Base-by-base conservation (phyloP, 1,140 invertebrate genomes). In the Pseudobourletiella spinata region DNA sequence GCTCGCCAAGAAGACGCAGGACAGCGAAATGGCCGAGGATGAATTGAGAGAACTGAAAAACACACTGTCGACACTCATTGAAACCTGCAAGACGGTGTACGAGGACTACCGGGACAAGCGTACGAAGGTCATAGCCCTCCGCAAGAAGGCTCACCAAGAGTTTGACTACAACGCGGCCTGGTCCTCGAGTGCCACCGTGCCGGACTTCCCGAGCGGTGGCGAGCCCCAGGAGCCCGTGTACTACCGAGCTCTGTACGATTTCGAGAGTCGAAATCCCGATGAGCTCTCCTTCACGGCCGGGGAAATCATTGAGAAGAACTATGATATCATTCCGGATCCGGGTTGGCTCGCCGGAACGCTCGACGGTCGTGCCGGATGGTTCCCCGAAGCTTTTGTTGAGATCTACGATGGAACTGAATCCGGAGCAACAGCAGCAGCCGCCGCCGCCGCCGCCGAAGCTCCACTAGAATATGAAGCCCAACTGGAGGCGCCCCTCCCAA, bases 301-400 rank as follows among this genome's bases (percentile, higher is more conserved):
- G 3, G 95, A 98, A 76, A 84, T 95, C 73, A 90, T 99, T 68
- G 79, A 86, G 79, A 86, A 95, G 24, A 86, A 90, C 26, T 76
- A 85, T 28, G 85, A 87, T 59, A 88, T 94, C 76, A 86, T 85
- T 71, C 87, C 88, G 1, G 95, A 98, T 73, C 92, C 93, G 11
- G 95, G 95, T n/a, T 99, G 96, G 96, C 79, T 93, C 66, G 89
- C 90, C 66, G 96, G 96, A 3, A 88, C 92, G 72, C 83, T 92
- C 28, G 80, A 88, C 71, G 89, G 88, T 22, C 83, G 87, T 64
- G 86, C 84, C 4, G 95, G 95, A n/a, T 98, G 94, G 91, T 98
- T 98, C 78, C 95, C 96, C 2, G 91, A 96, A 76, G 90, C 91
- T 3, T 98, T 98, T 75, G 93, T 94, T 15, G 90, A 96, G 73